These are phyloP conservation scores for Danaus plexippus DNA, from an alignment of 1,140 invertebrate genomes.

Conservation along the genomic window DNA sequence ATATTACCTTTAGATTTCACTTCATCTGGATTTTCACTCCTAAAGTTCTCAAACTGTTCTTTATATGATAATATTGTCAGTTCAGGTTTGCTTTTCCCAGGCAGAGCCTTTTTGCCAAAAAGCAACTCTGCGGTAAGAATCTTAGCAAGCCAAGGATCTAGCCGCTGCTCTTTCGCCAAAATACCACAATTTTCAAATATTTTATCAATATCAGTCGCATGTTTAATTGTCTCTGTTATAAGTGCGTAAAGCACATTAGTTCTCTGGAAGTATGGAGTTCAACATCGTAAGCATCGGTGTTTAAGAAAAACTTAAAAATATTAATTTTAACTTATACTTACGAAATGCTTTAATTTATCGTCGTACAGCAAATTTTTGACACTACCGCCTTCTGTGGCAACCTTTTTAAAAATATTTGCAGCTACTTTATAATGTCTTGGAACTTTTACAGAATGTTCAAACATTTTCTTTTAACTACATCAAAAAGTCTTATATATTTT, in stretches of 20 bases:
- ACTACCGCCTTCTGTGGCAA: conserved; percentile 78
- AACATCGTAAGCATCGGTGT: neutral
- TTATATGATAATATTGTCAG: conserved; percentile 78
- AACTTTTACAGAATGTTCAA: conserved; percentile 82
- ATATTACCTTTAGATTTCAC: conserved; percentile 62
- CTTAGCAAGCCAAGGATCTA: conserved; percentile 80
- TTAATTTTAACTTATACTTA: conserved; percentile 35
- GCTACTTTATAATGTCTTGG: conserved; percentile 83
- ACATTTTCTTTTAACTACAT: conserved; percentile 51
- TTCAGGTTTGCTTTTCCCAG: conserved; percentile 78
- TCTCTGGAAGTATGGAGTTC: conserved; percentile 74
- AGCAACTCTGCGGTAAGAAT: conserved; percentile 86
- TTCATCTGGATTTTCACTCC: conserved; percentile 40
- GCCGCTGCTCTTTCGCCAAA: conserved; percentile 76
- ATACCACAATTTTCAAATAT: conserved; percentile 76
- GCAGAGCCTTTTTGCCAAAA: conserved; percentile 83
- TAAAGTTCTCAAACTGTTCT: conserved; percentile 62
- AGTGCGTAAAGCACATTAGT: conserved; percentile 80
- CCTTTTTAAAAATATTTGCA: conserved; percentile 77
- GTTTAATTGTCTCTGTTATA: conserved; percentile 80
- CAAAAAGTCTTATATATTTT: too few relatives aligned
- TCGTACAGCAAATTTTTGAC: conserved; percentile 81
- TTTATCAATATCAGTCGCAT: conserved; percentile 75
- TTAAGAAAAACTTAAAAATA: neutral
- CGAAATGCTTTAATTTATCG: conserved; percentile 74